A percentile compares a stretch with the other conserved stretches of the same genome.
These are phyloP conservation scores for Pseudococcus longispinus DNA, from an alignment of 2,888 invertebrate species.

Conservation along the genomic window DNA sequence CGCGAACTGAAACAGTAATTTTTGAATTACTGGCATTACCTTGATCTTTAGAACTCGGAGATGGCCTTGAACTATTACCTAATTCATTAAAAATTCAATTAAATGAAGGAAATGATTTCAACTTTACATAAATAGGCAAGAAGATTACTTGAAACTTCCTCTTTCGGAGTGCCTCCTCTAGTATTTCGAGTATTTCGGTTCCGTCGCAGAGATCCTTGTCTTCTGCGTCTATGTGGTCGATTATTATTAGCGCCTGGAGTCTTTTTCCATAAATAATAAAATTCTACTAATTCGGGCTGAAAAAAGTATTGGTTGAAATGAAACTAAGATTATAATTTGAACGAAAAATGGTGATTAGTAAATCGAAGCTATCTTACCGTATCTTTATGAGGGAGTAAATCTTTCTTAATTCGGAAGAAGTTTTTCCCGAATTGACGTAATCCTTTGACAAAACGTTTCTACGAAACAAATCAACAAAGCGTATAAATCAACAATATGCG, in stretches of 20 bases:
- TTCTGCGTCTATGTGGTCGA: slow-evolving; percentile 87
- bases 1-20: neutral
- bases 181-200: slow-evolving; percentile 88
- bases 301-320: neutral
- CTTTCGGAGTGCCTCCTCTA: slow-evolving; percentile 77
- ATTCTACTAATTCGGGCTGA: slow-evolving; percentile 93
- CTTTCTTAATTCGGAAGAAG: slow-evolving; percentile 96
- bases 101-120: neutral
- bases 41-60: slow-evolving; percentile 62
- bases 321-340: slow-evolving; percentile 33
- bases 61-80: slow-evolving; percentile 61
- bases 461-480: slow-evolving; percentile 59
- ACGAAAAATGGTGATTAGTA: neutral
- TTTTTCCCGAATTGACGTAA: slow-evolving; percentile 98
- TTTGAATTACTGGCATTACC: slow-evolving; percentile 58
- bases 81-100: slow-evolving; percentile 56
- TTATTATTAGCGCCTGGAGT: slow-evolving; percentile 97
- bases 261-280: slow-evolving; percentile 99
- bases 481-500: neutral
- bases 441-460: slow-evolving; percentile 97
- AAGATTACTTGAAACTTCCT: slow-evolving; percentile 66
- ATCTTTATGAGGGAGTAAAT: slow-evolving; percentile 94
- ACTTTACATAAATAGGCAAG: neutral
- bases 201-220: slow-evolving; percentile 85
- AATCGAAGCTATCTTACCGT: slow-evolving; percentile 70